phyloP scores from a whole-genome alignment of 2,113 vertebrate genomes.

The Platichthys stellatus region DNA sequence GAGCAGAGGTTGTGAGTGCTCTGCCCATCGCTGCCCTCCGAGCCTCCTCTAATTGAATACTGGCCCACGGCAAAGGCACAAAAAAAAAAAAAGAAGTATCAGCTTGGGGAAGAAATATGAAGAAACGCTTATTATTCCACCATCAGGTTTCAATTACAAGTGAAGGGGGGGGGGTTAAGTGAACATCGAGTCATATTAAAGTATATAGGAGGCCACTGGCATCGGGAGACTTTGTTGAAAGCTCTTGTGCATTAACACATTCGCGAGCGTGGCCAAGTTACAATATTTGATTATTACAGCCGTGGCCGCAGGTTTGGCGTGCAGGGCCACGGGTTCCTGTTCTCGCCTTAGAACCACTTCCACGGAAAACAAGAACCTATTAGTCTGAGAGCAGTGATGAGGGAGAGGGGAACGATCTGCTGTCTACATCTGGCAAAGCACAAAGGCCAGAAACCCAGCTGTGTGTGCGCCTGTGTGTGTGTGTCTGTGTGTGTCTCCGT shows the following conservation, averaged over 20 bases:
- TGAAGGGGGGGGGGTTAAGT: constrained; percentile 59
- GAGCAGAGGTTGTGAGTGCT: constrained; percentile 17
- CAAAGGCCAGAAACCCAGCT: constrained; percentile 51
- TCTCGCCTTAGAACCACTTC: constrained; percentile 62
- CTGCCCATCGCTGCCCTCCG: constrained; percentile 46
- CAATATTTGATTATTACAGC: constrained; percentile 75
- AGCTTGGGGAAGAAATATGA: constrained; percentile 55
- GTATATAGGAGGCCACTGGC: constrained; percentile 75
- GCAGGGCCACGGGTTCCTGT: constrained; percentile 51
- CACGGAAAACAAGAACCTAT: constrained; percentile 63
- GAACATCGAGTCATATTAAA: constrained; percentile 82
- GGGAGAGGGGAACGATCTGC: constrained; percentile 42
- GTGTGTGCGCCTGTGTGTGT: constrained; percentile 31
- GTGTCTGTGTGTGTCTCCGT: constrained; percentile 23
- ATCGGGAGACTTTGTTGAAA: constrained; percentile 75
- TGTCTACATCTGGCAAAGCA: constrained; percentile 67
- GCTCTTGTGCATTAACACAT: constrained; percentile 75
- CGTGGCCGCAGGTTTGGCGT: constrained; percentile 65
- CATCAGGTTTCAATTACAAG: constrained; percentile 81
- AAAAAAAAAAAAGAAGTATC: constrained; percentile 61
- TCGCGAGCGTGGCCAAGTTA: constrained; percentile 69
- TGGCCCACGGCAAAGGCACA: constrained; percentile 41
- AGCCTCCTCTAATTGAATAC: constrained; percentile 59
- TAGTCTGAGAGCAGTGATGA: constrained; percentile 58
- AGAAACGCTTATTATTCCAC: constrained; percentile 72